Evolutionary conservation across 2,888 invertebrate genomes (phyloP).

Genomic region (Lasioglossum oenotherae): DNA sequence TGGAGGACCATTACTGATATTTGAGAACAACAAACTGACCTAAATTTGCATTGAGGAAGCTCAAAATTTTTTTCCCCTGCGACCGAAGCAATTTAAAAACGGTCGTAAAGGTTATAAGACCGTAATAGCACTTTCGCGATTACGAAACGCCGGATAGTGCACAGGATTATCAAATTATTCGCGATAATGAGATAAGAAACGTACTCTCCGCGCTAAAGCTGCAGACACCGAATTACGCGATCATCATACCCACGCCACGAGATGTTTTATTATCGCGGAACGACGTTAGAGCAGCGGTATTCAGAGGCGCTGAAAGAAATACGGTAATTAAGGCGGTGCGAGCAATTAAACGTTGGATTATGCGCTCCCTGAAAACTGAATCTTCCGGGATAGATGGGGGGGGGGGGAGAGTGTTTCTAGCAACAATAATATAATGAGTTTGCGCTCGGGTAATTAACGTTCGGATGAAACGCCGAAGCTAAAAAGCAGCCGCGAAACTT

Average conservation of each 20-base stretch:
- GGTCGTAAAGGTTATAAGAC: neutral
- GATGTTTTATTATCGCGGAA: neutral
- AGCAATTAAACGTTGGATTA: slow-evolving; percentile 26
- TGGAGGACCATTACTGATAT: neutral
- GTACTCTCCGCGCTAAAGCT: neutral
- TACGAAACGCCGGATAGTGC: neutral
- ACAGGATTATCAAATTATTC: neutral
- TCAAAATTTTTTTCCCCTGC: neutral
- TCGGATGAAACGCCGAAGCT: neutral
- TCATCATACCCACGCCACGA: neutral
- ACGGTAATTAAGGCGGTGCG: slow-evolving; percentile 16
- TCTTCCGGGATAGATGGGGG: neutral
- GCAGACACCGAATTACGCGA: neutral
- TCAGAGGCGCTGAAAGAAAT: slow-evolving; percentile 9
- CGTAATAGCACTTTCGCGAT: neutral
- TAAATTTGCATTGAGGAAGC: neutral
- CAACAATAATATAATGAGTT: neutral
- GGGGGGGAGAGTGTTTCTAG: neutral
- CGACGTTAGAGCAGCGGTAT: slow-evolving; percentile 4
- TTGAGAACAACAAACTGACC: neutral
- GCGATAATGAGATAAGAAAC: neutral
- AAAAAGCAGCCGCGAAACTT: neutral
- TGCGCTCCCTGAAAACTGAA: slow-evolving; percentile 3
- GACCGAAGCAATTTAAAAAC: neutral
- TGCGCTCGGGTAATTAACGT: slow-evolving; percentile 4